Percentiles rank a stretch among this genome's conserved stretches.
phyloP scores from a whole-genome alignment of 1,140 invertebrate species.

The Arion vulgaris region DNA sequence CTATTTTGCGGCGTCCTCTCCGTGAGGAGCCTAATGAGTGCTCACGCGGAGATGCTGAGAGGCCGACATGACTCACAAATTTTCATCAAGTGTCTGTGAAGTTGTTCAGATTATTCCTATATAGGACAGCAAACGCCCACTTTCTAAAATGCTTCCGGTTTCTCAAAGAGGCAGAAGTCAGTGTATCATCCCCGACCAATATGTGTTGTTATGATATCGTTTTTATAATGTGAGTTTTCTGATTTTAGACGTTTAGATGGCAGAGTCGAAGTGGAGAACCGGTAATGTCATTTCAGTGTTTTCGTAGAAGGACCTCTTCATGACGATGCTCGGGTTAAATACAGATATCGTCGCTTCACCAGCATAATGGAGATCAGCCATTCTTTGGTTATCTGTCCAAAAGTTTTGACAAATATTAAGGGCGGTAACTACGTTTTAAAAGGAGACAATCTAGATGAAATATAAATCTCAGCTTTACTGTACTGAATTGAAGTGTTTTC shows the following conservation, averaged over 20 bases:
- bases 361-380: no score
- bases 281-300: constrained; percentile 10
- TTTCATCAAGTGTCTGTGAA: not conserved
- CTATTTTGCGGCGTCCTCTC: not conserved
- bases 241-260: not conserved
- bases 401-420: no score
- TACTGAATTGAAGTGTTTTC: no score
- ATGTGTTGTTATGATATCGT: not conserved
- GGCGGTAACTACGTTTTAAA: no score
- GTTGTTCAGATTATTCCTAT: not conserved
- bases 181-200: not conserved
- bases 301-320: not conserved
- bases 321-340: no score
- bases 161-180: not conserved
- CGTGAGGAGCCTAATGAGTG: constrained; percentile 8
- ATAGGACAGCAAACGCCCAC: not conserved
- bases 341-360: no score
- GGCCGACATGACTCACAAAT: constrained; percentile 11
- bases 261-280: not conserved
- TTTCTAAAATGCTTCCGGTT: constrained; percentile 2
- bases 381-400: no score
- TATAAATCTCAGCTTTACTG: no score
- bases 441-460: no score
- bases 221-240: not conserved
- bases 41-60: not conserved